Base-by-base conservation (phyloP, 2,113 vertebrate genomes). In the Paratilapia polleni region DNA sequence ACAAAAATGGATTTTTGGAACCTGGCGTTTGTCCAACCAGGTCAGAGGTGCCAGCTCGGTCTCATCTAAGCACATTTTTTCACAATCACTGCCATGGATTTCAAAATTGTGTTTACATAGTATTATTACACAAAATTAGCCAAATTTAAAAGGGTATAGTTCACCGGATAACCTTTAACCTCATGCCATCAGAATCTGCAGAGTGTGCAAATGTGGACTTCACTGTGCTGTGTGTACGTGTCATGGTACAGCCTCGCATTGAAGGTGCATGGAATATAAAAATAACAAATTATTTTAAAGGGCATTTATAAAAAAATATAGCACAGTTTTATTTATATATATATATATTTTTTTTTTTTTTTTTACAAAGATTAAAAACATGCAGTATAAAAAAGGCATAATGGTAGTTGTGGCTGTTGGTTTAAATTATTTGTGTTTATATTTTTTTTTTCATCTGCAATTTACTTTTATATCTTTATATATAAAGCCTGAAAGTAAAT, bases 101-200 rank as follows among this genome's bases (percentile, higher is more conserved):
- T 85, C 74, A 75, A 78, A 66, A 79, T 64, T 9, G 36, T 84
- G 60, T 86, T 85, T 79, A 88, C 81, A 77, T n/a, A 77, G 31
- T 24, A 52, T 36, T 84, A 73, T 81, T 78, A 28, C 78, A 59
- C 19, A 87, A 70, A 59, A 47, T 2, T 56, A 41, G 73, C 66
- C 75, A 80, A 26, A 85, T 49, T 41, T 36, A 4, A 54, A 54
- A 76, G 20, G 34, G 9, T 47, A 63, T 61, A 62, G 83, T 64
- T 26, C 6, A 7, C n/a, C 5, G 2, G 15, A 9, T 28, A 60
- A 87, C 80, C 73, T 90, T 74, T 81, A 56, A 54, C 77, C 79
- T 61, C 1, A 19, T 47, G 11, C n/a, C 38, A 9, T 52, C 26
- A 82, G 36, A 76, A 47, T 58, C 20, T 47, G 52, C 43, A 19